phyloP scores from a whole-genome alignment of 1,140 invertebrate species.

The Panonychus citri region DNA sequence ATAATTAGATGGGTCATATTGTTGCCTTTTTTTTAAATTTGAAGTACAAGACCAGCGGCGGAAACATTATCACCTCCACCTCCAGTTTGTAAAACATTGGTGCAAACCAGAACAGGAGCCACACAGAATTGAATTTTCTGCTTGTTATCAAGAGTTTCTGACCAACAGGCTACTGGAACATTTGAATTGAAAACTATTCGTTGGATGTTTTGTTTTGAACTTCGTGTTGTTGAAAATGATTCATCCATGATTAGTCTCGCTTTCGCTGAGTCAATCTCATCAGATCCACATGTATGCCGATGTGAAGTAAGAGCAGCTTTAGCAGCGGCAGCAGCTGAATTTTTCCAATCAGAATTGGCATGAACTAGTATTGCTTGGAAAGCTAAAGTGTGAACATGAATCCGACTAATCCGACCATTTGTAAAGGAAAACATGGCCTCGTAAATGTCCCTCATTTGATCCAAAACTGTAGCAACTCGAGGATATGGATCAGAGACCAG shows the following conservation, averaged over 20 bases:
- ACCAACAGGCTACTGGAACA: slow-evolving; percentile 55
- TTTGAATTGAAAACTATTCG: slow-evolving; percentile 36
- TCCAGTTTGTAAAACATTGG: slow-evolving; percentile 50
- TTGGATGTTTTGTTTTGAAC: slow-evolving; percentile 21
- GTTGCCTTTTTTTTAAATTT: no score
- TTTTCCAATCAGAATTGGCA: slow-evolving; percentile 42
- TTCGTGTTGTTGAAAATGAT: slow-evolving; percentile 47
- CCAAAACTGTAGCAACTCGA: slow-evolving; percentile 48
- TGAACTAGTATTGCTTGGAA: slow-evolving; percentile 58
- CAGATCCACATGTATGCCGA: slow-evolving; percentile 55
- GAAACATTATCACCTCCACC: slow-evolving; percentile 74
- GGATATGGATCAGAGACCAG: slow-evolving; percentile 53
- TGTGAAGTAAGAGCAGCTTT: slow-evolving; percentile 62
- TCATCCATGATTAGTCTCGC: slow-evolving; percentile 50
- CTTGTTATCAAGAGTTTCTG: slow-evolving; percentile 27
- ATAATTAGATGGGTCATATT: no score
- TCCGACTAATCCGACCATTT: slow-evolving; percentile 38
- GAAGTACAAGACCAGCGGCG: slow-evolving; percentile 16
- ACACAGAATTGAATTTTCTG: slow-evolving; percentile 44
- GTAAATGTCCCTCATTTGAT: slow-evolving; percentile 45
- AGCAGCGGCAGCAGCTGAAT: slow-evolving; percentile 49
- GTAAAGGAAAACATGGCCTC: slow-evolving; percentile 12
- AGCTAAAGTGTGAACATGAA: slow-evolving; percentile 65
- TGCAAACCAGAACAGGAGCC: slow-evolving; percentile 61
- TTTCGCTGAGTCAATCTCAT: slow-evolving; percentile 40